phyloP scores from a whole-genome alignment of 2,113 vertebrate genomes.

The Trinectes maculatus region DNA sequence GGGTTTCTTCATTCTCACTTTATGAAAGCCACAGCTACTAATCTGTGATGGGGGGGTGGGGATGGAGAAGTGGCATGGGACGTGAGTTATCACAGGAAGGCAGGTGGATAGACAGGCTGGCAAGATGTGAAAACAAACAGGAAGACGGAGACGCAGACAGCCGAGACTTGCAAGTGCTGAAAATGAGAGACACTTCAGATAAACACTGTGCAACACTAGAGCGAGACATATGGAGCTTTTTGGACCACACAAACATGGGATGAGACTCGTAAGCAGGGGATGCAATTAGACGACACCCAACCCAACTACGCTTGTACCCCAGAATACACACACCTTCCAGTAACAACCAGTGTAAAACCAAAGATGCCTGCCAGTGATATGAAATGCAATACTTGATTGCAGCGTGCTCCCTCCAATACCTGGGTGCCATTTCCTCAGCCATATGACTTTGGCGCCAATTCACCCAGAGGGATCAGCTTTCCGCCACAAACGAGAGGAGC shows the following conservation, averaged over 20 bases:
- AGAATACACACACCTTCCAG: not conserved
- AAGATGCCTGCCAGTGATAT: slow-evolving; percentile 17
- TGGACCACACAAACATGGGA: slow-evolving; percentile 19
- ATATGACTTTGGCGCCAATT: slow-evolving; percentile 57
- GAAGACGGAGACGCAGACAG: slow-evolving; percentile 33
- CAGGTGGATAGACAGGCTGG: slow-evolving; percentile 36
- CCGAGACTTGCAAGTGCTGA: slow-evolving; percentile 8
- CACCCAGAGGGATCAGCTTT: slow-evolving; percentile 51
- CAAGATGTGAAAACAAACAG: slow-evolving; percentile 47
- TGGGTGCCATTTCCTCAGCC: slow-evolving; percentile 45
- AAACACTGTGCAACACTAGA: slow-evolving; percentile 18
- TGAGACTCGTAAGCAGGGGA: slow-evolving; percentile 5
- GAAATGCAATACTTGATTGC: slow-evolving; percentile 43
- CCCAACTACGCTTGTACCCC: not conserved
- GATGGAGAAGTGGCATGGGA: too few species aligned
- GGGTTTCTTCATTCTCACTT: slow-evolving; percentile 57
- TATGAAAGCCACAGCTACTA: slow-evolving; percentile 45
- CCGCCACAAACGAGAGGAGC: slow-evolving; percentile 53
- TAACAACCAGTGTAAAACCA: not conserved
- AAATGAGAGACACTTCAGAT: slow-evolving; percentile 30
- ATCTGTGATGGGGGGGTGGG: slow-evolving; percentile 29
- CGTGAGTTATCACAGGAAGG: slow-evolving; percentile 45
- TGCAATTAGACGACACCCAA: slow-evolving; percentile 32
- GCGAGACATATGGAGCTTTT: slow-evolving; percentile 35
- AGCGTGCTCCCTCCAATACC: slow-evolving; percentile 7